phyloP scores from a whole-genome alignment of 2,797 vertebrate genomes.

The Gallinago nigripennis region DNA sequence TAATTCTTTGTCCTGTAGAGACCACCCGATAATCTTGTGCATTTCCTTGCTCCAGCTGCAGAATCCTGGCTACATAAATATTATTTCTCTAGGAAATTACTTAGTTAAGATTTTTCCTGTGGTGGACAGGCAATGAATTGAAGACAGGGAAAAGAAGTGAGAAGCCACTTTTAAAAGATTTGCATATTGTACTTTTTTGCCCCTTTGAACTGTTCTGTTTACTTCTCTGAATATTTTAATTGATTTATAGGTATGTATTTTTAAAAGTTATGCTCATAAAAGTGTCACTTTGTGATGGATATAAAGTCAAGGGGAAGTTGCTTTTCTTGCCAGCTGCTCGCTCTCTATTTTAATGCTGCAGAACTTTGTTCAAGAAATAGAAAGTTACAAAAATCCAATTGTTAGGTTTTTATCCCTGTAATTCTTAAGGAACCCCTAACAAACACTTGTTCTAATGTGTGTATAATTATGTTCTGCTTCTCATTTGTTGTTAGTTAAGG shows the following conservation, averaged over 20 bases:
- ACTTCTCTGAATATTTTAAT: constrained; percentile 31
- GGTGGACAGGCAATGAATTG: constrained; percentile 23
- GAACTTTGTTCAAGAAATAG: constrained; percentile 30
- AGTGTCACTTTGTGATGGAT: not conserved
- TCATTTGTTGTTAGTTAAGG: constrained; percentile 7
- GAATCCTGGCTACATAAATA: not conserved
- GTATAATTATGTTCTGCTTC: constrained; percentile 21
- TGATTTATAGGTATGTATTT: constrained; percentile 3
- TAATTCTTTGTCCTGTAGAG: not conserved
- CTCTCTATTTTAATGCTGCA: constrained; percentile 43
- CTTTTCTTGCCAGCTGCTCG: constrained; percentile 18
- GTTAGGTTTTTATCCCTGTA: not conserved
- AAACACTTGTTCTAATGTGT: not conserved
- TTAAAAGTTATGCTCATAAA: constrained; percentile 30
- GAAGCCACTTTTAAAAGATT: constrained; percentile 35
- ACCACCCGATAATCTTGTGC: not conserved
- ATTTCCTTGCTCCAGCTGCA: not conserved
- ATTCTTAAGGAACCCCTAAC: not conserved
- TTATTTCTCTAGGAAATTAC: constrained; percentile 35
- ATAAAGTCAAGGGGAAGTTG: not conserved
- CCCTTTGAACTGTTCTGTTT: constrained; percentile 51
- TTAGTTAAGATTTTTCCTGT: constrained; percentile 19
- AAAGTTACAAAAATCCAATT: not conserved
- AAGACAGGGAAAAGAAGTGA: constrained; percentile 3
- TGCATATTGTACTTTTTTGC: not conserved